Evolutionary conservation across 2,888 invertebrate genomes (phyloP).

Genomic region (Acanthosepion pharaonis): DNA sequence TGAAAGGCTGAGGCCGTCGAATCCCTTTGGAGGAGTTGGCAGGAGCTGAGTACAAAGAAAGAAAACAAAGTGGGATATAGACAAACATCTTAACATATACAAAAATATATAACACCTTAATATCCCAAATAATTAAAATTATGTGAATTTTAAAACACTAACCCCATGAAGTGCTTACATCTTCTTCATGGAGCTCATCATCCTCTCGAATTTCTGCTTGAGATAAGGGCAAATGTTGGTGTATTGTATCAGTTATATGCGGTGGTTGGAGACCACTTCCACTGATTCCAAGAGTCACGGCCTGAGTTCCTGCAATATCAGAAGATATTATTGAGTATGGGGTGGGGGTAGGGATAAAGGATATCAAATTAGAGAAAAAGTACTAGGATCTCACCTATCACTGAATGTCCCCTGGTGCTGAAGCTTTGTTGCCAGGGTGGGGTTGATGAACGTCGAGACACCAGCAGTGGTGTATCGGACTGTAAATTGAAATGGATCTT

Average conservation of each 20-base stretch:
- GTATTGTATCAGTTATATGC: not conserved
- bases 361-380: not conserved
- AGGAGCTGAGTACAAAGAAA: not conserved
- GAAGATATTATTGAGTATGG: not conserved
- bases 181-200: not conserved
- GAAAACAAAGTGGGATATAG: not conserved
- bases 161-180: not conserved
- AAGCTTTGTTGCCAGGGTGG: slow-evolving; percentile 58
- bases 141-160: not conserved
- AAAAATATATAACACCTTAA: too few relatives aligned
- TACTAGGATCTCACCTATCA: not conserved
- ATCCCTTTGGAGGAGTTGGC: not conserved
- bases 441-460: slow-evolving; percentile 65
- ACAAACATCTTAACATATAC: not conserved
- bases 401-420: slow-evolving; percentile 25
- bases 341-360: not conserved
- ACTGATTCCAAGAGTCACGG: slow-evolving; percentile 56
- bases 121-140: not conserved
- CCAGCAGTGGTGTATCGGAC: slow-evolving; percentile 64
- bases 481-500: slow-evolving; percentile 52
- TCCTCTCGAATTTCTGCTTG: slow-evolving; percentile 34
- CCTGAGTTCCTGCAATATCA: not conserved
- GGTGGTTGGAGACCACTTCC: slow-evolving; percentile 66
- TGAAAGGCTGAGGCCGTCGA: not conserved
- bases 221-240: not conserved